Evolutionary conservation across 2,888 invertebrate species (phyloP), one percentile per base, ranked within the genome.

Genomic region (Lagria hirta): DNA sequence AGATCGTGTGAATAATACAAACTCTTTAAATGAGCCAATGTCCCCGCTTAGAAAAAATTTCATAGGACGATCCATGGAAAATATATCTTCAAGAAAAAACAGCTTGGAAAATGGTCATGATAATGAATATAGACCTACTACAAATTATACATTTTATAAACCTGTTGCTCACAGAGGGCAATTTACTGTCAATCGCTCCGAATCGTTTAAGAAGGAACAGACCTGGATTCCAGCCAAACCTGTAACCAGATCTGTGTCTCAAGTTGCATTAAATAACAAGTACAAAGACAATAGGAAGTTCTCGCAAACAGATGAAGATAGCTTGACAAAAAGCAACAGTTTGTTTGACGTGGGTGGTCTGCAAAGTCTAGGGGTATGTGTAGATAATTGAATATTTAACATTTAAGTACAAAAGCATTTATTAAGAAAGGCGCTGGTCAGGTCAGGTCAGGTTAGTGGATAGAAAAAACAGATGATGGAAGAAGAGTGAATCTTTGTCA

Each of bases 331-430:
- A 53, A 70, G 69, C 13, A 70, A 64, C 43, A 72, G 71, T 55
- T 61, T 71, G 28, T 68, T 68, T 49, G 74, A 74, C 52, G 69
- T 72, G 11, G 70, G 72, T 28, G 73, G 72, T 22, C 61, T 73
- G 34, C 74, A 73, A 55, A 73, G 73, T 55, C 62, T 73, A 48
- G 73, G 69, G 71, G 73, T 73, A 62, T 65, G 64, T 63, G 37
- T 40, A 18, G 10, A 13, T 26, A 24, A 24, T 24, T 8, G 7
- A n/a, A n/a, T n/a, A n/a, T n/a, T n/a, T n/a, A n/a, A n/a, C n/a
- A n/a, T n/a, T n/a, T n/a, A n/a, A n/a, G n/a, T n/a, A n/a, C n/a
- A n/a, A n/a, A n/a, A n/a, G n/a, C n/a, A n/a, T n/a, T n/a, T n/a
- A n/a, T n/a, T n/a, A n/a, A n/a, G n/a, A n/a, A n/a, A n/a, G n/a